These are phyloP conservation scores for Ahaetulla prasina DNA, from an alignment of 2,113 vertebrate species.

Conservation along the genomic window DNA sequence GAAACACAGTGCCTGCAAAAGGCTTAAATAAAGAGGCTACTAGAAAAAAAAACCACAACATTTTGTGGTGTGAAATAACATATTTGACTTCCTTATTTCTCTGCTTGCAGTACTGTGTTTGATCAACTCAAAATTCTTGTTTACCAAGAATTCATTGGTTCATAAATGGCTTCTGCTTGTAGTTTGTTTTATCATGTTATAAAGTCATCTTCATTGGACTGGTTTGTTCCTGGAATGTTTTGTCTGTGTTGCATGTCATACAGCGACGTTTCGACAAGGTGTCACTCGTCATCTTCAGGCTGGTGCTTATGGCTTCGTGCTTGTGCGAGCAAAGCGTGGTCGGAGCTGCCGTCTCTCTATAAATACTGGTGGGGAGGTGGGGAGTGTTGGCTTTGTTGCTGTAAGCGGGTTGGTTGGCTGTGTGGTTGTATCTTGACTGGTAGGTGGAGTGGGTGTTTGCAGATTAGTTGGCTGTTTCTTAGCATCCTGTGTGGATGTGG, in stretches of 20 bases:
- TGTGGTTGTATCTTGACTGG: no score
- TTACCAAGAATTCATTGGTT: neutral
- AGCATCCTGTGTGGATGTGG: no score
- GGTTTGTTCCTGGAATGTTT: neutral
- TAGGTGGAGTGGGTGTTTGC: no score
- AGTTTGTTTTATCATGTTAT: neutral
- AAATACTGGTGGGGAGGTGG: no score
- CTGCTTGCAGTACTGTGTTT: slow-evolving; percentile 6
- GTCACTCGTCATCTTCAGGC: no score
- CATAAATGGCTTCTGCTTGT: slow-evolving; percentile 3
- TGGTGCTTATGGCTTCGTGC: no score
- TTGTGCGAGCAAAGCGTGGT: no score
- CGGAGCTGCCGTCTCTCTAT: no score
- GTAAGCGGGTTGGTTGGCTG: no score
- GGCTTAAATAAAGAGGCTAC: neutral
- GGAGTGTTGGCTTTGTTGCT: no score
- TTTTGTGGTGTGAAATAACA: neutral
- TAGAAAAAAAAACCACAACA: accelerated
- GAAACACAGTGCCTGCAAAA: neutral
- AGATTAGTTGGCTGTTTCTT: no score
- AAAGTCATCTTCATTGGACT: neutral
- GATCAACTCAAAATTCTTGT: neutral
- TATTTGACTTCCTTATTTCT: neutral
- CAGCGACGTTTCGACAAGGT: no score
- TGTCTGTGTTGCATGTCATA: neutral